phyloP scores from a whole-genome alignment of 2,888 invertebrate genomes.

The Gymnocheta viridis region DNA sequence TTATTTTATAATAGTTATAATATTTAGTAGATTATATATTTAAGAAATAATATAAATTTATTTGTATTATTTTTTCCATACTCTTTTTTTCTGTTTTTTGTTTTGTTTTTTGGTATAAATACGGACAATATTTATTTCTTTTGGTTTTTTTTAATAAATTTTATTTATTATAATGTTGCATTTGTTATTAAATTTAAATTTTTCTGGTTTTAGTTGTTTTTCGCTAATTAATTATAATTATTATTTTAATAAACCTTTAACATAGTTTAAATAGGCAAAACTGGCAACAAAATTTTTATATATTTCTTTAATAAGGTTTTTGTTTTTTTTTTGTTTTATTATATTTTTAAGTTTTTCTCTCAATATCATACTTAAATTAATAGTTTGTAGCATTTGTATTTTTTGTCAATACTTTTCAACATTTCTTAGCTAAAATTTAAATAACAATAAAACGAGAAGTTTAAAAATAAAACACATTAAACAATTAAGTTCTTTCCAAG shows the following conservation, averaged over 20 bases:
- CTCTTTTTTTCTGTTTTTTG: conserved; percentile 23
- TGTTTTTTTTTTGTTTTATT: neutral
- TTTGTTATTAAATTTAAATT: conserved; percentile 34
- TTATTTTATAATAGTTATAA: conserved; percentile 31
- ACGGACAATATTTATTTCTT: conserved; percentile 35
- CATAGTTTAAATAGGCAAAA: conserved; percentile 82
- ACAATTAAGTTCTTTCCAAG: neutral
- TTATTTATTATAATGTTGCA: conserved; percentile 74
- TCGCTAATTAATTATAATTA: conserved; percentile 60
- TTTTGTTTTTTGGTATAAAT: conserved; percentile 52
- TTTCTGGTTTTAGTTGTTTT: conserved; percentile 34
- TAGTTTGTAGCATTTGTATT: conserved; percentile 60
- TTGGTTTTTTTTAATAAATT: conserved; percentile 72
- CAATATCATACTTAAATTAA: conserved; percentile 55
- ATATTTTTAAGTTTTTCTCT: conserved; percentile 14
- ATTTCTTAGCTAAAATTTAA: conserved; percentile 57
- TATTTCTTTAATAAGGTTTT: conserved; percentile 48
- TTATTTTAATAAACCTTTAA: conserved; percentile 76
- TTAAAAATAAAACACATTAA: conserved; percentile 37
- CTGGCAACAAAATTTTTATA: conserved; percentile 73
- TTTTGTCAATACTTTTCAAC: conserved; percentile 40
- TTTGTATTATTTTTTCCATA: conserved; percentile 27
- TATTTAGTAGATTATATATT: conserved; percentile 32
- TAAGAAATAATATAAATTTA: conserved; percentile 36
- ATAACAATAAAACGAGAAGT: conserved; percentile 53